These are phyloP conservation scores for Calameuta idolon DNA, from an alignment of 2,888 invertebrate genomes.

Conservation along the genomic window DNA sequence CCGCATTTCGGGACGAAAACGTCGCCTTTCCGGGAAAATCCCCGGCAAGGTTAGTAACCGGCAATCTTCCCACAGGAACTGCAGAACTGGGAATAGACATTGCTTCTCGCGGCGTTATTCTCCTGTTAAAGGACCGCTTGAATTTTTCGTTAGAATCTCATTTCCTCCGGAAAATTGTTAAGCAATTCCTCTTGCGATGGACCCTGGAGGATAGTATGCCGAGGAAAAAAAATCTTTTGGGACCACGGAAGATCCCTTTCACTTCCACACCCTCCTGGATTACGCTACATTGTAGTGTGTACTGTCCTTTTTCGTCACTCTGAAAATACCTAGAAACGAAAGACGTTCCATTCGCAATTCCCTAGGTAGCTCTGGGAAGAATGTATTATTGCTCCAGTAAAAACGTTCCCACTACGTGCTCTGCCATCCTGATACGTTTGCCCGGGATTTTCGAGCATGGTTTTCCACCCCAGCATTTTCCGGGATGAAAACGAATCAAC, in stretches of 20 bases:
- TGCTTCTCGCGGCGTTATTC: slow-evolving; percentile 34
- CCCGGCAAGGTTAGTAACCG: not conserved
- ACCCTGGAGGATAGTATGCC: not conserved
- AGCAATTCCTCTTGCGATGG: not conserved
- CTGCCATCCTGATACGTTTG: slow-evolving; percentile 37
- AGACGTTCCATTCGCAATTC: not conserved
- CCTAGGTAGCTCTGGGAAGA: not conserved
- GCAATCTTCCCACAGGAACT: not conserved
- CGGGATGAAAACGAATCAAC: not conserved
- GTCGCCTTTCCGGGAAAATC: slow-evolving; percentile 41
- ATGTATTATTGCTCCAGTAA: not conserved
- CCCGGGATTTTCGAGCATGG: slow-evolving; percentile 31
- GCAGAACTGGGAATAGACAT: not conserved
- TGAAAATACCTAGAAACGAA: not conserved
- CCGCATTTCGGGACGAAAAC: slow-evolving; percentile 36
- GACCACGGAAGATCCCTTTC: not conserved
- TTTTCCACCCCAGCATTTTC: slow-evolving; percentile 33
- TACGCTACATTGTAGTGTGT: not conserved
- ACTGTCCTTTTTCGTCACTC: not conserved
- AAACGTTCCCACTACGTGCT: slow-evolving; percentile 10
- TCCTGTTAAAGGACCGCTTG: slow-evolving; percentile 46
- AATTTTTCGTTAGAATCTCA: slow-evolving; percentile 53
- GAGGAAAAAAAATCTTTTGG: not conserved
- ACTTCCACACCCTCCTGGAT: not conserved
- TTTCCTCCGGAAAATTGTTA: slow-evolving; percentile 37